These are phyloP conservation scores for Xenops minutus DNA, from an alignment of 2,797 vertebrate species.

Conservation along the genomic window DNA sequence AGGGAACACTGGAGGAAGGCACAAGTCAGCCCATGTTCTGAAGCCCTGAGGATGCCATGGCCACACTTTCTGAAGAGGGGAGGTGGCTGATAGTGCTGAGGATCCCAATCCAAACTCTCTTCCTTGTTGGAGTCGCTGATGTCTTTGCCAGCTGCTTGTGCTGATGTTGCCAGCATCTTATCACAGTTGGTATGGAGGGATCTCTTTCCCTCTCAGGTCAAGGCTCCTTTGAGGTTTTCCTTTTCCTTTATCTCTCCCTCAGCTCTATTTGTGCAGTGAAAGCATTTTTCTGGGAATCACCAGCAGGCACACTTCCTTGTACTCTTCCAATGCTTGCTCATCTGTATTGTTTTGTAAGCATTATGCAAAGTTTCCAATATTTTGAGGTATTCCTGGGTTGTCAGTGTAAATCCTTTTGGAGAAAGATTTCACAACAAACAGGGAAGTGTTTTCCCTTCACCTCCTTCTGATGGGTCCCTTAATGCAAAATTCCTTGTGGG, in stretches of 20 bases:
- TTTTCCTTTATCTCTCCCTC: neutral
- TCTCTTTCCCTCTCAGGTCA: neutral
- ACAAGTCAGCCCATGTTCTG: neutral
- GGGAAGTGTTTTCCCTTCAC: neutral
- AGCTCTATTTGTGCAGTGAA: neutral
- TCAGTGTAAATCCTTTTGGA: neutral
- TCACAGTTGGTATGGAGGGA: neutral
- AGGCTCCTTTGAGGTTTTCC: neutral
- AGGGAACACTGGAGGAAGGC: neutral
- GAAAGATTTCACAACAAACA: neutral
- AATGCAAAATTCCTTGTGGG: neutral
- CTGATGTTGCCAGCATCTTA: neutral
- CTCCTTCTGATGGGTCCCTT: neutral
- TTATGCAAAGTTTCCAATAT: slow-evolving; percentile 8
- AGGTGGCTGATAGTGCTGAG: neutral
- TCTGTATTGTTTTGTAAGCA: neutral
- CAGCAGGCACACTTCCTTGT: neutral
- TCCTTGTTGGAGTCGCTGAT: neutral
- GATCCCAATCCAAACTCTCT: neutral
- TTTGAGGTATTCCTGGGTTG: neutral
- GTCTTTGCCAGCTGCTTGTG: neutral
- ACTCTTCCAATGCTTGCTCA: neutral
- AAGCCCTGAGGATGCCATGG: neutral
- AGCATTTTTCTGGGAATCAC: neutral
- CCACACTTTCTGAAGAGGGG: neutral